Evolutionary conservation across 2,888 invertebrate genomes (phyloP).

Genomic region (Drosophila recens): DNA sequence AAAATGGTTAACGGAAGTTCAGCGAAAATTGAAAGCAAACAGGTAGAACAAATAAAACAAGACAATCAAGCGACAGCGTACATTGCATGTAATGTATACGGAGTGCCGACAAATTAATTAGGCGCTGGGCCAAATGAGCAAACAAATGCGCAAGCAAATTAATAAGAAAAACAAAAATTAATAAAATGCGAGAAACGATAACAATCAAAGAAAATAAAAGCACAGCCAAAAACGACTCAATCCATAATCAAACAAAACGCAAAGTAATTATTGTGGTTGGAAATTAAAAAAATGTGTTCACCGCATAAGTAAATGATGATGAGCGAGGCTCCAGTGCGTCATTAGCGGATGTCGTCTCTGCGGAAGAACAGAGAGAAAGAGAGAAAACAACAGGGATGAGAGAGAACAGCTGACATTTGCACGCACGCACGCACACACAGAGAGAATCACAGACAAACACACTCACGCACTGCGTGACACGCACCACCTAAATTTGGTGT

Average conservation of each 20-base stretch:
- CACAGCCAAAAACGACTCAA: conserved; percentile 5
- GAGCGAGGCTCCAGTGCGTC: conserved; percentile 82
- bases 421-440: conserved; percentile 5
- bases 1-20: conserved; percentile 21
- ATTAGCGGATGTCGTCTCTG: conserved; percentile 61
- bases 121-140: conserved; percentile 37
- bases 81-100: conserved; percentile 1
- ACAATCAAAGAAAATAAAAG: conserved; percentile 5
- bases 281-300: conserved; percentile 65
- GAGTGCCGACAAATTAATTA: conserved; percentile 38
- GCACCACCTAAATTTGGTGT: conserved; percentile 84
- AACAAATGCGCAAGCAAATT: conserved; percentile 50
- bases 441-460: conserved; percentile 54
- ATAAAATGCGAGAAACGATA: conserved; percentile 11
- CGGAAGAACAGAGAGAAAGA: conserved; percentile 48
- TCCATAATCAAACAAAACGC: conserved; percentile 23
- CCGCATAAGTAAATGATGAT: conserved; percentile 83
- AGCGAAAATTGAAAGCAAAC: conserved; percentile 27
- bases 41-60: conserved; percentile 21
- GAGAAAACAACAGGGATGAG: conserved; percentile 19
- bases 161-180: conserved; percentile 11
- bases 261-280: conserved; percentile 17
- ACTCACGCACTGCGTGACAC: conserved; percentile 78
- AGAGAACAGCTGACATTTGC: conserved; percentile 26
- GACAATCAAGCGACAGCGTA: conserved; percentile 38